Conservation (phyloP, 2,797 vertebrate species). For the Chaetodon trifasciatus region DNA sequence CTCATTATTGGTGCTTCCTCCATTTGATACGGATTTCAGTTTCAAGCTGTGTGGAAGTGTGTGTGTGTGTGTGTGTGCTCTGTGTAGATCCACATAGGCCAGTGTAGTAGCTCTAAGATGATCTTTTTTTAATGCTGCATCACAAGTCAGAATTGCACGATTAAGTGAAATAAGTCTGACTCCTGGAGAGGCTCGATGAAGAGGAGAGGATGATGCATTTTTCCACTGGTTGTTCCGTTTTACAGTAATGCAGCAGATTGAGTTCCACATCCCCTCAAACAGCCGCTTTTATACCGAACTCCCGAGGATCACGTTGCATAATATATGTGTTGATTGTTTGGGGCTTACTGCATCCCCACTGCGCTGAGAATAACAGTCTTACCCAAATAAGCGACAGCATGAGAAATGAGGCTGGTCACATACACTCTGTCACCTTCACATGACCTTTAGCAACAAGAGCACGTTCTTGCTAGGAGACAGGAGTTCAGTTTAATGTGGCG, state of each 20-base stretch:
- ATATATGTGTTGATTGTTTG: constrained; percentile 42
- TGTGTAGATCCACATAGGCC: not conserved
- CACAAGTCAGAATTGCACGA: not conserved
- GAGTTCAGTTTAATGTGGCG: constrained; percentile 8
- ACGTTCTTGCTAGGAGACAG: not conserved
- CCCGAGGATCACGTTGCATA: constrained; percentile 9
- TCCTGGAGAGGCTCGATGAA: not conserved
- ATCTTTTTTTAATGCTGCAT: not conserved
- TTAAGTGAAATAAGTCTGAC: not conserved
- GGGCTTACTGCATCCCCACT: not conserved
- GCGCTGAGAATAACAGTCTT: constrained; percentile 21
- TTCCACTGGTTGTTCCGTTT: not conserved
- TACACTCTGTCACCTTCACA: constrained; percentile 13
- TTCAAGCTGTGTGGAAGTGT: constrained; percentile 20
- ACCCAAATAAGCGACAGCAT: not conserved
- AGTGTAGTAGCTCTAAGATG: not conserved
- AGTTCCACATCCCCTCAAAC: constrained; percentile 11
- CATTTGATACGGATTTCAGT: constrained; percentile 18
- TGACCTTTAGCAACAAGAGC: constrained; percentile 25
- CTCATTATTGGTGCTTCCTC: constrained; percentile 40
- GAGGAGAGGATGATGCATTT: constrained; percentile 10
- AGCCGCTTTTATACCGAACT: constrained; percentile 23
- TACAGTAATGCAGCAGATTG: constrained; percentile 9
- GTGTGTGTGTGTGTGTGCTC: not conserved
- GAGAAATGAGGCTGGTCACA: constrained; percentile 7